These are phyloP conservation scores for Ascidia mentula DNA, from an alignment of 23 tunicate genomes.

Conservation along the genomic window DNA sequence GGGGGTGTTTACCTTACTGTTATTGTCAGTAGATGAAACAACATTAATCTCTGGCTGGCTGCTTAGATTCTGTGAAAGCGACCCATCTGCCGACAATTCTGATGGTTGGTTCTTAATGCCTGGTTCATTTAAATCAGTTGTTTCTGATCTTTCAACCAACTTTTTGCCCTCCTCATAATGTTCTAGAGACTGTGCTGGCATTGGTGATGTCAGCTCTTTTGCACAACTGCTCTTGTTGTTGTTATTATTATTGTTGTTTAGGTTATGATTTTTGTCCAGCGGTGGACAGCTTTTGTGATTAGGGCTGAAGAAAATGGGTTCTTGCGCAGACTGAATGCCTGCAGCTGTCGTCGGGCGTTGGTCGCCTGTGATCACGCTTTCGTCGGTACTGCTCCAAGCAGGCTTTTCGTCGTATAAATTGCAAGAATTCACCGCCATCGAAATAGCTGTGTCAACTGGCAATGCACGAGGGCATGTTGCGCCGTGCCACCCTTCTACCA, in stretches of 20 bases:
- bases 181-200: background rate
- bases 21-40: background rate
- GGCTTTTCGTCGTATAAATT: conserved; percentile 55
- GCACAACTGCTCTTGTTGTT: conserved; percentile 12
- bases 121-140: background rate
- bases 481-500: background rate
- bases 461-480: conserved; percentile 3
- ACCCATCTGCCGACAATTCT: too few relatives aligned
- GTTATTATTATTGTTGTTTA: conserved; percentile 14
- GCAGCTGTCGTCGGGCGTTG: conserved; percentile 47
- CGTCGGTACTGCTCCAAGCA: conserved; percentile 47
- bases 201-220: background rate
- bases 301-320: conserved; percentile 15
- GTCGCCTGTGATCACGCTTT: conserved; percentile 19
- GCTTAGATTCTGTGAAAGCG: too few relatives aligned
- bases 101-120: background rate
- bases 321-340: conserved; percentile 27
- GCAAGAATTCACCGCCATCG: conserved; percentile 79
- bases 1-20: too few relatives aligned
- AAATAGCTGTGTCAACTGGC: conserved; percentile 56
- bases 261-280: conserved; percentile 13
- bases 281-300: conserved; percentile 27
- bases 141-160: background rate
- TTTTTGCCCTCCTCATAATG: background rate
- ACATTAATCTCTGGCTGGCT: background rate